These are phyloP conservation scores for Egretta garzetta DNA, from an alignment of 2,113 vertebrate genomes.

Conservation along the genomic window DNA sequence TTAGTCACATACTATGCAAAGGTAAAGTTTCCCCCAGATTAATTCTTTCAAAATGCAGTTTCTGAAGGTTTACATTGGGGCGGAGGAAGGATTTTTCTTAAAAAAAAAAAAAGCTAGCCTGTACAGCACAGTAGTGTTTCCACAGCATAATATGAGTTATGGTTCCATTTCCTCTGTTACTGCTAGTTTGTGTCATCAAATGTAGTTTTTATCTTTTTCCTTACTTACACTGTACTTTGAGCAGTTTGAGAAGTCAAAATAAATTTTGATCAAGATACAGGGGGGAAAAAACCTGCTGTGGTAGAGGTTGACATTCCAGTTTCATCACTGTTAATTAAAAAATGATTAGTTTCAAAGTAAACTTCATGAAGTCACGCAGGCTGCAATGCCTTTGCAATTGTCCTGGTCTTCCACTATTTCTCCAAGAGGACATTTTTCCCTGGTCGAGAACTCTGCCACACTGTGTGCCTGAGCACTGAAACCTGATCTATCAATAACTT, in stretches of 20 bases:
- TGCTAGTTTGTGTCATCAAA: neutral
- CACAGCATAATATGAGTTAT: neutral
- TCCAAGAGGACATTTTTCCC: neutral
- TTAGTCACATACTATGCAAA: neutral
- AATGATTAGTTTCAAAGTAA: neutral
- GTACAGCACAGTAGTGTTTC: neutral
- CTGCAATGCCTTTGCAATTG: neutral
- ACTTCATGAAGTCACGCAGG: neutral
- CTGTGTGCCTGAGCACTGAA: neutral
- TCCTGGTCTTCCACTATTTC: neutral
- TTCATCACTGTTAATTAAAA: neutral
- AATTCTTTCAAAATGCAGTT: neutral
- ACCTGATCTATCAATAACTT: neutral
- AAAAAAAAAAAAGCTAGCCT: neutral
- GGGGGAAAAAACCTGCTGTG: neutral
- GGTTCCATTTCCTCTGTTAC: neutral
- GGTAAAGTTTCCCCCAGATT: neutral
- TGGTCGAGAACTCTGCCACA: neutral
- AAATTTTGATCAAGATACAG: neutral
- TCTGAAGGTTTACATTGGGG: neutral
- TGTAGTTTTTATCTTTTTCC: neutral
- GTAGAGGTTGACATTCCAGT: neutral
- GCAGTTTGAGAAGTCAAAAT: neutral
- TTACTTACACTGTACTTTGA: neutral
- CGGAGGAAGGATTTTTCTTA: neutral